Evolutionary conservation across 53 echinoderm and acorn worm species (phyloP).

Genomic region (Apostichopus leukothele): DNA sequence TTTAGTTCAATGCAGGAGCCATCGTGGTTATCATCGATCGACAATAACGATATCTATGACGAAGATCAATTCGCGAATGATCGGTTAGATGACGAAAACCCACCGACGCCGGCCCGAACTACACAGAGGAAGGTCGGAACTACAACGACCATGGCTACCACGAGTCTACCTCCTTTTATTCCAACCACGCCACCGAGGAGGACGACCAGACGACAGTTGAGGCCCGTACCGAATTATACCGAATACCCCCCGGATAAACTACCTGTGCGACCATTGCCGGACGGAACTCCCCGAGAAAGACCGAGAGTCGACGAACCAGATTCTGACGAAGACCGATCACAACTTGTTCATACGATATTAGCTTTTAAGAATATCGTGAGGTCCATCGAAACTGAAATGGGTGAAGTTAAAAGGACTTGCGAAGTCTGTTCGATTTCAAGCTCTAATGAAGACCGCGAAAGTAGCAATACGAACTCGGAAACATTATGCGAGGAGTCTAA

Average conservation of each 20-base stretch:
- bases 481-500: neutral
- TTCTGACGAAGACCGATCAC: neutral
- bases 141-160: neutral
- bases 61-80: neutral
- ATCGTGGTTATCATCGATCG: slow-evolving; percentile 34
- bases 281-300: neutral
- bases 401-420: neutral
- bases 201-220: neutral
- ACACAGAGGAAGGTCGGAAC: too few relatives aligned
- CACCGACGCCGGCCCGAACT: neutral
- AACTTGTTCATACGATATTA: slow-evolving; percentile 12
- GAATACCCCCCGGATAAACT: neutral
- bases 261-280: neutral
- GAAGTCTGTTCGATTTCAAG: neutral
- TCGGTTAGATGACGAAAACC: neutral
- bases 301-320: neutral
- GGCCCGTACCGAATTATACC: neutral
- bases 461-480: neutral
- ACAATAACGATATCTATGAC: neutral
- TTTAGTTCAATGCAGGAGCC: slow-evolving; percentile 34
- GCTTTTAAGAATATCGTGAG: slow-evolving; percentile 41
- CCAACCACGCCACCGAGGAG: neutral
- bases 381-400: slow-evolving; percentile 33
- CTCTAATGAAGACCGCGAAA: neutral
- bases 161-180: neutral